These are phyloP conservation scores for Burhinus oedicnemus DNA, from an alignment of 2,113 vertebrate genomes.

Conservation along the genomic window DNA sequence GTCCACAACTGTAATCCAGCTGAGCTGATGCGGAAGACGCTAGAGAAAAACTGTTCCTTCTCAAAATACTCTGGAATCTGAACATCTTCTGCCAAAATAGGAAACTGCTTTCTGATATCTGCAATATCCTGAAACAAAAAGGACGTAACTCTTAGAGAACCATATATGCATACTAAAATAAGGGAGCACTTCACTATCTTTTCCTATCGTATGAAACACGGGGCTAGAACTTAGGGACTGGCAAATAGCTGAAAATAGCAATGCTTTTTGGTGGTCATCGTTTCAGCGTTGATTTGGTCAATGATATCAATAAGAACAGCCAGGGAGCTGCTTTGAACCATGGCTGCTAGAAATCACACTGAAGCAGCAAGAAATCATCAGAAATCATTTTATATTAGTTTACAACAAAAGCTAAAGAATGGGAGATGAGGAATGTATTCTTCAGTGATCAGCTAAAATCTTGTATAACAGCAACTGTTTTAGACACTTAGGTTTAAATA, in stretches of 20 bases:
- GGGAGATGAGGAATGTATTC: not conserved
- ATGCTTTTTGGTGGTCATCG: not conserved
- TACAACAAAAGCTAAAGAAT: not conserved
- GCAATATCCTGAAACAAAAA: constrained; percentile 86
- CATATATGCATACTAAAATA: not conserved
- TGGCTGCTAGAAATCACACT: not conserved
- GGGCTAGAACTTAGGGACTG: not conserved
- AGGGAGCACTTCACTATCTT: not conserved
- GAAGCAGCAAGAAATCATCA: not conserved
- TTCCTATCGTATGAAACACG: rapidly evolving
- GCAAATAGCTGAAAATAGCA: not conserved
- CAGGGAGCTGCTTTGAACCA: not conserved
- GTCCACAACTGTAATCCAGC: constrained; percentile 94
- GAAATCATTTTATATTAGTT: not conserved
- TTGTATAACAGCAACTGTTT: not conserved
- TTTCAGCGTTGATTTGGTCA: not conserved
- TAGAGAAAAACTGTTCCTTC: constrained; percentile 91
- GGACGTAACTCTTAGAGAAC: not conserved
- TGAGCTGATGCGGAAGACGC: constrained; percentile 96
- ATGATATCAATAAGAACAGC: not conserved
- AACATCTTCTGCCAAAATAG: constrained; percentile 87
- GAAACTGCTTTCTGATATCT: constrained; percentile 92
- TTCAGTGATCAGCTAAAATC: not conserved
- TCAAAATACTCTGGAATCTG: constrained; percentile 88
- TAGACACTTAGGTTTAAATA: not conserved